Base-by-base conservation (phyloP, 2,888 invertebrate genomes). In the Orthosia incerta region DNA sequence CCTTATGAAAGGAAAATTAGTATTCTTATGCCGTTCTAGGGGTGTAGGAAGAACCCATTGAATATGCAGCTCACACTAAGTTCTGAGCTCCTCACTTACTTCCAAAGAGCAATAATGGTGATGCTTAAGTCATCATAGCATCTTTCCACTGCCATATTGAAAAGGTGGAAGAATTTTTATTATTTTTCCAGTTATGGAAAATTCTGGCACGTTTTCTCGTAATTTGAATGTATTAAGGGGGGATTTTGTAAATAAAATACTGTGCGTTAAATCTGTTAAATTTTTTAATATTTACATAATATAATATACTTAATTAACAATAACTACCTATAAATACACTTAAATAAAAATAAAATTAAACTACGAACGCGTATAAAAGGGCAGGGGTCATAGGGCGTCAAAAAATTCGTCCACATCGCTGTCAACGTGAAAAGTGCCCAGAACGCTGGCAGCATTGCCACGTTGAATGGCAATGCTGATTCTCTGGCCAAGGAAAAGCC, bases 41-140 rank as follows among this genome's bases (percentile, higher is more conserved):
- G 26, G 62, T 68, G 60, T 56, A 48, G 66, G 57, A 56, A 63
- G 69, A 65, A 50, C 76, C 80, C n/a, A 86, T 84, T 85, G 51
- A 71, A 84, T 84, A 85, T 85, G 85, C 85, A 78, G 80, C 84
- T 86, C 86, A 84, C 85, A 85, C 74, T 76, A 65, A 85, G 75
- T 77, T 79, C 81, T 82, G 73, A 85, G 84, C 82, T 80, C 72
- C 76, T 72, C 71, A 62, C 76, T 82, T 76, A 76, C 65, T 72
- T 51, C 45, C 31, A 67, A 60, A 67, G 77, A 77, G 80, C 73
- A 84, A 82, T 85, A 85, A 86, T 70, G 74, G 75, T 51, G 51
- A 79, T 82, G 74, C 69, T 83, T 76, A 73, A 85, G 76, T 84
- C 82, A 72, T 84, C 75, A 70, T 60, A 65, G 68, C 68, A 70